phyloP scores from a whole-genome alignment of 92 coral and sea anemone species.

The Parazoanthus darwini region DNA sequence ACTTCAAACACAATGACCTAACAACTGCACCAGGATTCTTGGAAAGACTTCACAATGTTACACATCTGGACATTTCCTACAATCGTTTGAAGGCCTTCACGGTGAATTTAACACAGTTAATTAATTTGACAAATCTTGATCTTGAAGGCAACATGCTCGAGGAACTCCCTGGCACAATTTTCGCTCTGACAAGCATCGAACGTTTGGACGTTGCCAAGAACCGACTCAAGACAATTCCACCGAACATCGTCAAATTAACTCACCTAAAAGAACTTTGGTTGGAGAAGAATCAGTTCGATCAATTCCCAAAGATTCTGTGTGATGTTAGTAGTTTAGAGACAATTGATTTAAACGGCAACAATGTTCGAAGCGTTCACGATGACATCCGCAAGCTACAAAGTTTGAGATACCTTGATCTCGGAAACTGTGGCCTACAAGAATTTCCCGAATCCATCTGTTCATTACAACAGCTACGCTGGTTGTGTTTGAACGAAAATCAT shows the following conservation, averaged over 20 bases:
- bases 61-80: slow-evolving; percentile 51
- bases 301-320: slow-evolving; percentile 51
- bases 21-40: slow-evolving; percentile 41
- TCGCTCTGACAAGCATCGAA: slow-evolving; percentile 34
- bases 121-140: slow-evolving; percentile 38
- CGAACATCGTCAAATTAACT: background rate
- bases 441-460: slow-evolving; percentile 44
- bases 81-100: slow-evolving; percentile 38
- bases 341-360: slow-evolving; percentile 46
- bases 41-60: slow-evolving; percentile 31
- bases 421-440: slow-evolving; percentile 43
- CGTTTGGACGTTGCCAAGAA: slow-evolving; percentile 52
- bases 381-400: slow-evolving; percentile 31
- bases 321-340: slow-evolving; percentile 39
- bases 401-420: slow-evolving; percentile 49
- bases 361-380: slow-evolving; percentile 24
- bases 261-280: slow-evolving; percentile 52
- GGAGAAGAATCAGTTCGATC: slow-evolving; percentile 40
- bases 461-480: slow-evolving; percentile 24
- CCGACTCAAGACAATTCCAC: slow-evolving; percentile 40
- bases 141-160: slow-evolving; percentile 46
- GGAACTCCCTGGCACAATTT: slow-evolving; percentile 29
- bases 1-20: slow-evolving; percentile 41
- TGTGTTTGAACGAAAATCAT: slow-evolving; percentile 54
- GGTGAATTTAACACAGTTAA: slow-evolving; percentile 33